These are phyloP conservation scores for Sericinus montela DNA, from an alignment of 2,888 invertebrate genomes.

Conservation along the genomic window DNA sequence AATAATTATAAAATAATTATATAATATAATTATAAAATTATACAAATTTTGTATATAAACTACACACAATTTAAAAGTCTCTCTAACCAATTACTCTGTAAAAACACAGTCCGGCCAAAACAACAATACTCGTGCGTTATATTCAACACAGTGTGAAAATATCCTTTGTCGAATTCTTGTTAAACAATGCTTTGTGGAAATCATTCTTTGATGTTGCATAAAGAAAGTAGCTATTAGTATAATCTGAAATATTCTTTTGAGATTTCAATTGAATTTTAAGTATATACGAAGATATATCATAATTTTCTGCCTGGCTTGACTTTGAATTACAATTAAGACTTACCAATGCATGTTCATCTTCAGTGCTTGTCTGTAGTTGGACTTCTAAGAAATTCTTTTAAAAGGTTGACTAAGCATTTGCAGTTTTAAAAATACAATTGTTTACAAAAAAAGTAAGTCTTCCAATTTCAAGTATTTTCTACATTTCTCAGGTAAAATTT, in stretches of 20 bases:
- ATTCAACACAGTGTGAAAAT: slow-evolving; percentile 25
- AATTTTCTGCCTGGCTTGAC: slow-evolving; percentile 9
- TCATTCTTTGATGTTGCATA: slow-evolving; percentile 34
- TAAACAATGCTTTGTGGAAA: slow-evolving; percentile 32
- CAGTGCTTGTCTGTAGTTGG: too few relatives aligned
- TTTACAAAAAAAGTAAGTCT: too few relatives aligned
- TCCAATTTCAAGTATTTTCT: too few relatives aligned
- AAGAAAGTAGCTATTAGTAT: slow-evolving; percentile 10
- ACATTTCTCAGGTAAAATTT: too few relatives aligned
- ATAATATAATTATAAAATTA: too few relatives aligned
- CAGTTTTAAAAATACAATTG: too few relatives aligned
- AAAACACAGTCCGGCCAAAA: slow-evolving; percentile 6
- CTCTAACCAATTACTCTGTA: not conserved
- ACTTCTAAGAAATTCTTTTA: too few relatives aligned
- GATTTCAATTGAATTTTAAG: slow-evolving; percentile 24
- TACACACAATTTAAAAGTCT: too few relatives aligned
- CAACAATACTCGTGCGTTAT: slow-evolving; percentile 14
- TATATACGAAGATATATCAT: slow-evolving; percentile 30
- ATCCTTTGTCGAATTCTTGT: slow-evolving; percentile 38
- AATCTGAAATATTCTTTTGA: slow-evolving; percentile 32
- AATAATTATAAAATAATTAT: too few relatives aligned
- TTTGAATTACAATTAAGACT: not conserved
- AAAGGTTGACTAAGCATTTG: too few relatives aligned
- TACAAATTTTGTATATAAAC: too few relatives aligned
- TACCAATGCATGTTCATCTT: too few relatives aligned